A percentile compares a stretch with the other conserved stretches of the same genome.
Evolutionary conservation across 2,113 vertebrate species (phyloP).

Genomic region (Sorex araneus): DNA sequence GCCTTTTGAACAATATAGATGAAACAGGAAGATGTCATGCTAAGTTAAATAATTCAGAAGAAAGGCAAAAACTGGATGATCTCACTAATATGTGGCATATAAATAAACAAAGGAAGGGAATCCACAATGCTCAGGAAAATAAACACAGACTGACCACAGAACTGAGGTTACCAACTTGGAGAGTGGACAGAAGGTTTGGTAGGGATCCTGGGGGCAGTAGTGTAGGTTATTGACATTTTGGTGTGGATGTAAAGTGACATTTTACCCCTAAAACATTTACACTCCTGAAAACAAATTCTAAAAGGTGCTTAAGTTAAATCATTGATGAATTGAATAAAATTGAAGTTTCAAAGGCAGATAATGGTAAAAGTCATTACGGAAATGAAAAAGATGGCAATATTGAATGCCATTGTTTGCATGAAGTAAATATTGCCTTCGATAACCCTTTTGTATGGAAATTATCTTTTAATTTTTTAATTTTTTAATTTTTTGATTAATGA

Average conservation of each 20-base stretch:
- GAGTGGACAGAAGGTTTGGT: neutral
- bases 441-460: neutral
- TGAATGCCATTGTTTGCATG: neutral
- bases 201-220: neutral
- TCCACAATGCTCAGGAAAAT: no score
- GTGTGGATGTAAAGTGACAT: neutral
- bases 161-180: neutral
- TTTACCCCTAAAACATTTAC: neutral
- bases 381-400: neutral
- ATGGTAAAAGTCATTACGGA: neutral
- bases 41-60: no score
- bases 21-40: no score
- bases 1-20: no score
- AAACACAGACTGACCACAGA: no score
- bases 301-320: conserved; percentile 20
- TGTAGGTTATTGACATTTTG: neutral
- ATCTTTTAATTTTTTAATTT: no score
- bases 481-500: no score
- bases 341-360: conserved; percentile 40
- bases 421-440: neutral
- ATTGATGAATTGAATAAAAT: conserved; percentile 1
- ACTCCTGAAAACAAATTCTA: neutral
- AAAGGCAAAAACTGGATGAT: no score
- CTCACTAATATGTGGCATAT: no score
- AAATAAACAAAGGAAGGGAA: no score